Evolutionary conservation across 2,797 vertebrate species (phyloP).

Genomic region (Sitta carolinensis): DNA sequence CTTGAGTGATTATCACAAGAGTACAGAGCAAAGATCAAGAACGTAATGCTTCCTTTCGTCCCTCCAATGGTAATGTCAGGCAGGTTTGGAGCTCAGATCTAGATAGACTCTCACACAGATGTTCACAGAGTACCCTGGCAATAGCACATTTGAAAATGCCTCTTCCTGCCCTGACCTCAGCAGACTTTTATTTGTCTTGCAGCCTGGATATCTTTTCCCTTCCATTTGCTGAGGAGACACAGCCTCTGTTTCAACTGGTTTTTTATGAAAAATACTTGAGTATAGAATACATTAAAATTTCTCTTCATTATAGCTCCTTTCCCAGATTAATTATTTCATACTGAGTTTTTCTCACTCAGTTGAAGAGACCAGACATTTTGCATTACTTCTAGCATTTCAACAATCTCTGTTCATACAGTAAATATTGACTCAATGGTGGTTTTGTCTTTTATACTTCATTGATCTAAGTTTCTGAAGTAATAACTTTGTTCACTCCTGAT

Average conservation of each 20-base stretch:
- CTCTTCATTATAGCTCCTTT: neutral
- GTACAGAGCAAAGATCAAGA: neutral
- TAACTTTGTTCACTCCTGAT: neutral
- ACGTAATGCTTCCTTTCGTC: neutral
- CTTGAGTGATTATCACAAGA: neutral
- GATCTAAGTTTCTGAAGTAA: neutral
- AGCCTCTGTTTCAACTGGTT: neutral
- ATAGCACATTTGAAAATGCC: neutral
- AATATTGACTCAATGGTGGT: neutral
- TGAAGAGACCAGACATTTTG: neutral
- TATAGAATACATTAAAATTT: neutral
- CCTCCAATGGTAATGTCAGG: neutral
- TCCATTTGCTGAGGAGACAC: neutral
- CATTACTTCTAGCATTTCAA: neutral
- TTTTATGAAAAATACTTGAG: neutral
- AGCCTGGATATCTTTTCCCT: neutral
- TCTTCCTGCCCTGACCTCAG: neutral
- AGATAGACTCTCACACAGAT: neutral
- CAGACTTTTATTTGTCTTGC: neutral
- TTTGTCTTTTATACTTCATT: neutral
- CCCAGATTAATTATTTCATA: neutral
- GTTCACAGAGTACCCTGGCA: neutral
- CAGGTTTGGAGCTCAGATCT: neutral
- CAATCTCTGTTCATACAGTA: neutral
- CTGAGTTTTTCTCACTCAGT: neutral